Base-by-base conservation (phyloP, 2,888 invertebrate species). In the Sicus ferrugineus region DNA sequence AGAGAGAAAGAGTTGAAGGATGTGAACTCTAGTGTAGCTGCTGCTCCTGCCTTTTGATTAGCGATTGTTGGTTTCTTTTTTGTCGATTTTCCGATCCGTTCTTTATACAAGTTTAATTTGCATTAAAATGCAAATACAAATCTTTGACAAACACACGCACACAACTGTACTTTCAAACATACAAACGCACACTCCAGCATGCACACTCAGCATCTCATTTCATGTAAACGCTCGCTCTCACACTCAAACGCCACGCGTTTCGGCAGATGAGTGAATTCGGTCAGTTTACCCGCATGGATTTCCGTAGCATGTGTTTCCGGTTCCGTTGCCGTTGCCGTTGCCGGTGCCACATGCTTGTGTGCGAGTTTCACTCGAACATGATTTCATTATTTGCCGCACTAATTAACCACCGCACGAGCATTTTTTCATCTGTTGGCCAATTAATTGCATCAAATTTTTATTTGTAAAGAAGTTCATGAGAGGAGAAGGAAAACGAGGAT, bases 351-450 rank as follows among this genome's bases (percentile, higher is more conserved):
- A n/a, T n/a, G 28, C 28, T 23, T 28, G n/a, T 38, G 65, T 56
- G 54, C 16, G 54, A 64, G 30, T 66, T 42, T 30, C 19, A 56
- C 56, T 64, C 46, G 26, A 46, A 66, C 65, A 66, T 56, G 65
- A 54, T 54, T 66, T 54, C 54, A 54, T 66, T 66, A 56, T 54
- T 5, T 66, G 66, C 64, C 19, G 50, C 30, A 64, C 64, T 50
- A 64, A 64, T 64, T 64, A 64, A 64, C 26, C 19, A 28, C 34
- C 23, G 61, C 26, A 46, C 21, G 2, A 61, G n/a, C 16, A 21
- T 19, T 21, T 38, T 42, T 23, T 9, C 42, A 23, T 54, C 23
- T 16, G 30, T 56, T 28, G 23, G 4, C 54, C 14, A 26, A 26
- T 31, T 42, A 16, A 2, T 42, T 42, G 1, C 23, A 11, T 3